phyloP scores from a whole-genome alignment of 2,797 vertebrate species.

The Sebastes ruberrimus region DNA sequence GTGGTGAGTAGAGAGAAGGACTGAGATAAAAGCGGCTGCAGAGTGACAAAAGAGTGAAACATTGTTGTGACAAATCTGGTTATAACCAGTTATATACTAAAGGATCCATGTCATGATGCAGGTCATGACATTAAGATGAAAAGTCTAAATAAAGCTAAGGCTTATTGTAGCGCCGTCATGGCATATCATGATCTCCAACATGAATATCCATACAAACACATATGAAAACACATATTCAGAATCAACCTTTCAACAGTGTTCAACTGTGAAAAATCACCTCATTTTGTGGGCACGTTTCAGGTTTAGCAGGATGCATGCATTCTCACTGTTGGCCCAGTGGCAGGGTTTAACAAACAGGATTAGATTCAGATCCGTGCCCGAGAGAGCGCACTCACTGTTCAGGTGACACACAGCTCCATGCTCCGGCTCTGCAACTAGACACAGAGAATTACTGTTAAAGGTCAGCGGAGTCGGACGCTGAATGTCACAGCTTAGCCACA shows the following conservation, averaged over 20 bases:
- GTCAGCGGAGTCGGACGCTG: slow-evolving; percentile 78
- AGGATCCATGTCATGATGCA: slow-evolving; percentile 11
- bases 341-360: slow-evolving; percentile 81
- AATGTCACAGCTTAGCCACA: slow-evolving; percentile 81
- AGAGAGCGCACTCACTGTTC: slow-evolving; percentile 66
- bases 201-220: slow-evolving; percentile 16
- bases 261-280: slow-evolving; percentile 64
- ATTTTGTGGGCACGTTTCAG: slow-evolving; percentile 56
- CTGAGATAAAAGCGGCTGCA: slow-evolving; percentile 17
- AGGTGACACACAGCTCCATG: slow-evolving; percentile 63
- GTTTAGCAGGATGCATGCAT: slow-evolving; percentile 60
- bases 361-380: slow-evolving; percentile 69
- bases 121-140: slow-evolving; percentile 22
- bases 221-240: slow-evolving; percentile 4
- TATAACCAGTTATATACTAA: background rate
- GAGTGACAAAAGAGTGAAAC: slow-evolving; percentile 20
- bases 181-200: background rate
- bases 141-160: slow-evolving; percentile 24
- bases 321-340: slow-evolving; percentile 73
- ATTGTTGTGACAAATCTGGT: slow-evolving; percentile 19
- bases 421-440: slow-evolving; percentile 63
- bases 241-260: slow-evolving; percentile 53
- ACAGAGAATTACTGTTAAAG: slow-evolving; percentile 80
- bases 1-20: slow-evolving; percentile 14
- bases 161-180: background rate